Percentiles rank a stretch among this genome's conserved stretches.
These are phyloP conservation scores for Teleogryllus oceanicus DNA, from an alignment of 2,888 invertebrate genomes.

Conservation along the genomic window DNA sequence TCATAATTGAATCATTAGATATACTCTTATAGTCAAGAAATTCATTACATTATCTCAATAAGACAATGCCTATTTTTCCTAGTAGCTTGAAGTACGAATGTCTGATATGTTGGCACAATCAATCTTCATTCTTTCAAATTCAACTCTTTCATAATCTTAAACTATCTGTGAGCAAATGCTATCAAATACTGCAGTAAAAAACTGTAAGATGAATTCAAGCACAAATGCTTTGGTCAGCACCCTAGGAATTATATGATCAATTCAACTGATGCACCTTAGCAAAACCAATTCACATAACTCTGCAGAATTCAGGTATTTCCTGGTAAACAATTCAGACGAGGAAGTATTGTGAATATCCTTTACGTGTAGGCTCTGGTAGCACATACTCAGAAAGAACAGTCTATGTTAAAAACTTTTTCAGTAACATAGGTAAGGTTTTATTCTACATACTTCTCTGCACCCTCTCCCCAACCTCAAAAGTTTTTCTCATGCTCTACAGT, in stretches of 20 bases:
- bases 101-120: constrained; percentile 18
- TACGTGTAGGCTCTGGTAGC: too few species aligned
- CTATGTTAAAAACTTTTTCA: too few species aligned
- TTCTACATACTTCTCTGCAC: too few species aligned
- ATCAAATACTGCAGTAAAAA: not conserved
- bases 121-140: not conserved
- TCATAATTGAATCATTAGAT: not conserved
- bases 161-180: not conserved
- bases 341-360: too few species aligned
- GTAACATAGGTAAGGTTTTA: too few species aligned
- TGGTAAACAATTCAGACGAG: too few species aligned
- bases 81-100: not conserved
- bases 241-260: not conserved
- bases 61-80: not conserved
- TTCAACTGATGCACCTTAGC: too few species aligned
- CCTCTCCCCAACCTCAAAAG: too few species aligned
- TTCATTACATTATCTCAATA: not conserved
- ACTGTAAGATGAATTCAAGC: not conserved
- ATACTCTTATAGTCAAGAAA: not conserved
- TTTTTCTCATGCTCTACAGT: too few species aligned
- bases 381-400: too few species aligned
- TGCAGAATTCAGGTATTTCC: too few species aligned
- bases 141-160: not conserved
- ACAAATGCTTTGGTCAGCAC: constrained; percentile 6
- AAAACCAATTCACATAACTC: too few species aligned